Evolutionary conservation across 2,113 vertebrate species (phyloP), one percentile per base, ranked within the genome.

Genomic region (Microcebus ravelobensis): DNA sequence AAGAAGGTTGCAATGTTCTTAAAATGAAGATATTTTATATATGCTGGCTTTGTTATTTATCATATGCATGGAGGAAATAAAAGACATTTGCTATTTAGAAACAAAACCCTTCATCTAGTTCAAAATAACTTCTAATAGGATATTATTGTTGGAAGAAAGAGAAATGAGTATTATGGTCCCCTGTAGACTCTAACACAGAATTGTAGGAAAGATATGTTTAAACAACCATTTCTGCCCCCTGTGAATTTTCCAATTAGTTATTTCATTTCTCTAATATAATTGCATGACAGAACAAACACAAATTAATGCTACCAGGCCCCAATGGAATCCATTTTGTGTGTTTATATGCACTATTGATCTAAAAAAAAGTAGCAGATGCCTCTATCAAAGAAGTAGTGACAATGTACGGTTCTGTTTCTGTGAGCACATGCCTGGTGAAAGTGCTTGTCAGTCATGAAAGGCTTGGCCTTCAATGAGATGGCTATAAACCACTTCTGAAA

Each of bases 401-500:
- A 21, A 73, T 13, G 14, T 4, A 25, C 15, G 57, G 57, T 83
- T 82, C 79, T 59, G 42, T 92, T 57, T 80, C 90, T 91, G 70
- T 94, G 95, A 85, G 31, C 5, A 55, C 42, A 59, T 13, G 0
- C 52, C 3, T 14, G 52, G 88, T 55, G 73, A 77, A 87, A 83
- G 52, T 55, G 63, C 57, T 95, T 95, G 91, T 63, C 93, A 87
- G 67, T 82, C 86, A 52, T 71, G 83, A 87, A 57, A 93, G 52
- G 55, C 70, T 57, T 80, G 84, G 96, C 74, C 97, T 97, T 97
- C 88, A 73, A 20, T 13, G 80, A 71, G 79, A 93, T 67, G 77
- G 48, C 0, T 31, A 67, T 94, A 90, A 95, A 91, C 92, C 42
- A 65, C 42, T 70, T 98, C 90, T 94, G 90, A 96, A 97, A 97